phyloP scores from a whole-genome alignment of 2,888 invertebrate species.

The Cremastinae sp. region DNA sequence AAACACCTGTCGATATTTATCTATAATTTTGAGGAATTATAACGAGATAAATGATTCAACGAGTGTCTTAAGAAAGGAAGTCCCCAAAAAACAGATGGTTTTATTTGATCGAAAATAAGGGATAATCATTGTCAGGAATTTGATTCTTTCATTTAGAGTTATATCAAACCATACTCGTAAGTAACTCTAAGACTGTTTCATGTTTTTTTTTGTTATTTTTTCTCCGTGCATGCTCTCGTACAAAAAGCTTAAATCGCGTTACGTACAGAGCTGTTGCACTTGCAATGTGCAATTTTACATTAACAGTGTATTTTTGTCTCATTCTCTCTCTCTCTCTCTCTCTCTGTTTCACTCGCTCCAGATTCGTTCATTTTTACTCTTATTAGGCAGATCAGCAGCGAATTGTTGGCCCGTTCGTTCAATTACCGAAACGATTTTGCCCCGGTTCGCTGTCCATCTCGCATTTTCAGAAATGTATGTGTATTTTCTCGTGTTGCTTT shows the following conservation, averaged over 20 bases:
- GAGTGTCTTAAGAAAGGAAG: slow-evolving; percentile 52
- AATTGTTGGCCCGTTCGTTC: slow-evolving; percentile 14
- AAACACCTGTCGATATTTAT: neutral
- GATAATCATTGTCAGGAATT: slow-evolving; percentile 76
- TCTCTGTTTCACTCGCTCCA: slow-evolving; percentile 55
- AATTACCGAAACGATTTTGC: slow-evolving; percentile 12
- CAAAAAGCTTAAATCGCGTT: slow-evolving; percentile 53
- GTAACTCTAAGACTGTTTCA: slow-evolving; percentile 74
- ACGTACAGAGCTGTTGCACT: slow-evolving; percentile 71
- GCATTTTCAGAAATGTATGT: slow-evolving; percentile 28
- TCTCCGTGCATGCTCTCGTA: slow-evolving; percentile 54
- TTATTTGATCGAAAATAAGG: slow-evolving; percentile 77
- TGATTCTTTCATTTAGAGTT: slow-evolving; percentile 75
- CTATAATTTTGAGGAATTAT: slow-evolving; percentile 21
- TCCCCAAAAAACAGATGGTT: slow-evolving; percentile 78
- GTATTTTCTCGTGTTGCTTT: slow-evolving; percentile 58
- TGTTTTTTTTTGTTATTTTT: slow-evolving; percentile 16
- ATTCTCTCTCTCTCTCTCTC: slow-evolving; percentile 60
- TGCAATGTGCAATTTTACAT: slow-evolving; percentile 73
- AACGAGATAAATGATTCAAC: slow-evolving; percentile 39
- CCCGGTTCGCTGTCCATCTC: slow-evolving; percentile 29
- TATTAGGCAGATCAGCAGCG: slow-evolving; percentile 48
- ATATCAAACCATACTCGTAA: slow-evolving; percentile 76
- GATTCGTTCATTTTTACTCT: slow-evolving; percentile 41
- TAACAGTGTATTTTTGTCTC: slow-evolving; percentile 70